Evolutionary conservation across 2,113 vertebrate genomes (phyloP), one percentile per base, ranked within the genome.

Genomic region (Etheostoma spectabile): DNA sequence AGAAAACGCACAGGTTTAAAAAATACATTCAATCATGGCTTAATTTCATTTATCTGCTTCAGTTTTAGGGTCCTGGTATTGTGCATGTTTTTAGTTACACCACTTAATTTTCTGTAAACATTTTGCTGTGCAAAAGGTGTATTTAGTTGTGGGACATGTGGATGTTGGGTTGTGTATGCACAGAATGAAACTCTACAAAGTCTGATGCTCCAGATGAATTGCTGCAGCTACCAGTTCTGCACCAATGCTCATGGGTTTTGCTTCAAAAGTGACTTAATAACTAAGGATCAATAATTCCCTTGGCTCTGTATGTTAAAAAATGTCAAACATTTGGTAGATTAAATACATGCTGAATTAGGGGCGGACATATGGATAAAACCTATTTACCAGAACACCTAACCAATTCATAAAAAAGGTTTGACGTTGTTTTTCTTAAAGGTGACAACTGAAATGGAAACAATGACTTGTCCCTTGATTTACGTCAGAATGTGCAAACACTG

Each of bases 401-500:
- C 7, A 3, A 10, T 77, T 63, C 0, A 4, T 46, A 52, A n/a
- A 67, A 48, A 13, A 1, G 2, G 35, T 21, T 10, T 60, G 62
- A 46, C 1, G 52, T 51, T 74, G 8, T 63, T 35, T 56, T 72
- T 35, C 46, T 35, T 3, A 18, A 18, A 62, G 14, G 4, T 49
- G 52, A 51, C 13, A 83, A 75, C 14, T 0, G 49, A 83, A 81
- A 68, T 61, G 24, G 61, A 88, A 86, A 84, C 48, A 1, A 4
- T 64, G 45, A 72, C 60, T 68, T 35, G 76, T 49, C 27, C 42
- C 53, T 12, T 61, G n/a, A 78, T 49, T 2, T 38, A 5, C 11
- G 19, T 11, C 48, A 30, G 4, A 12, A 13, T 57, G n/a, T 60
- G 35, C n/a, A 10, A 66, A 55, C 24, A 56, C 0, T 27, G 18